Evolutionary conservation across 2,113 vertebrate genomes (phyloP).

Genomic region (Benitochromis conjunctus): DNA sequence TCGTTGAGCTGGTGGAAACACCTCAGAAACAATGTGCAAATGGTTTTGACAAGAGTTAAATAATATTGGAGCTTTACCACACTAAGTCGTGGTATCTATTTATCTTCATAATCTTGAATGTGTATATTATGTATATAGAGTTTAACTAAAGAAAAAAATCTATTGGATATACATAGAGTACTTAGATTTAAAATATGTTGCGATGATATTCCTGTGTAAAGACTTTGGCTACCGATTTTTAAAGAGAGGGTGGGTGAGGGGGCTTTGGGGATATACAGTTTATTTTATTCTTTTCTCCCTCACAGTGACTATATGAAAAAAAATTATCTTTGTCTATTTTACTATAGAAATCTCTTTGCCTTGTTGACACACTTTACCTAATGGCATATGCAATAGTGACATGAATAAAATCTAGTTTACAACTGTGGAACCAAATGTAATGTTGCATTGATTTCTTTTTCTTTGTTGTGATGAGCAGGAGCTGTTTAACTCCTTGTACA

Average conservation of each 20-base stretch:
- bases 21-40: neutral
- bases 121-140: slow-evolving; percentile 66
- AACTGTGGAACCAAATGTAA: slow-evolving; percentile 92
- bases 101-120: slow-evolving; percentile 57
- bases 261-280: slow-evolving; percentile 37
- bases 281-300: slow-evolving; percentile 51
- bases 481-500: slow-evolving; percentile 81
- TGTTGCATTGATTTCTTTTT: slow-evolving; percentile 67
- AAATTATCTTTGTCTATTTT: slow-evolving; percentile 55
- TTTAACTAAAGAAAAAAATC: slow-evolving; percentile 42
- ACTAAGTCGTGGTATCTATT: slow-evolving; percentile 37
- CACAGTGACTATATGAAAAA: slow-evolving; percentile 32
- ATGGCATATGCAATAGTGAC: slow-evolving; percentile 91
- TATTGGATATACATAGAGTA: slow-evolving; percentile 44
- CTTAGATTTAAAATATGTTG: slow-evolving; percentile 55
- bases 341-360: slow-evolving; percentile 64
- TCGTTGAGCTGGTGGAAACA: slow-evolving; percentile 53
- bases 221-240: slow-evolving; percentile 58
- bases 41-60: slow-evolving; percentile 9
- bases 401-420: slow-evolving; percentile 86
- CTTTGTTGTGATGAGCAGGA: slow-evolving; percentile 61
- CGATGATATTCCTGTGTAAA: slow-evolving; percentile 54
- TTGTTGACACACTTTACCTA: slow-evolving; percentile 81
- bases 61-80: slow-evolving; percentile 30
- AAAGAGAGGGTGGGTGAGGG: neutral